phyloP scores from a whole-genome alignment of 2,797 vertebrate species.

The Pseudotriccus pelzelni region DNA sequence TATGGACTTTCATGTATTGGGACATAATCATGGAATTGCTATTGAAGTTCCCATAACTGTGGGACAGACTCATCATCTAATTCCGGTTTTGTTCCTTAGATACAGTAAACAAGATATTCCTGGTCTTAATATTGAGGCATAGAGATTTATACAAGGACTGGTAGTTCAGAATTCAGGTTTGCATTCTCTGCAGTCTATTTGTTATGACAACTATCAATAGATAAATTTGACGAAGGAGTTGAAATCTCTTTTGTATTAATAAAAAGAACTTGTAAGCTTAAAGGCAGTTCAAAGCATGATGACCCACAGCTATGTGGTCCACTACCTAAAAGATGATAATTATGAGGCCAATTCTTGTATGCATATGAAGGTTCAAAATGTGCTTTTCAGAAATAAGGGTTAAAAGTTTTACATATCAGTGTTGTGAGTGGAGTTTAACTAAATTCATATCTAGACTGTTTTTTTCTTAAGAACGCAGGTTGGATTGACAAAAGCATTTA shows the following conservation, averaged over 20 bases:
- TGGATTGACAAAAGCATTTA: neutral
- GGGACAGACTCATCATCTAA: neutral
- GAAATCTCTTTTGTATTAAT: neutral
- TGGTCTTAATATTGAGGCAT: neutral
- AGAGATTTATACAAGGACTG: neutral
- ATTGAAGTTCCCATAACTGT: neutral
- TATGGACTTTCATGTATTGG: neutral
- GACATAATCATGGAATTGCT: neutral
- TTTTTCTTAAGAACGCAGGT: neutral
- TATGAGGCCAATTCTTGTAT: neutral
- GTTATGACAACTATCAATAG: neutral
- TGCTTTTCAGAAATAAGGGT: neutral
- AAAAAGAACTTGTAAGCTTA: neutral
- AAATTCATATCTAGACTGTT: neutral
- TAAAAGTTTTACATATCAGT: neutral
- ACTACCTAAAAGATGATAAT: neutral
- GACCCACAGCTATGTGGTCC: accelerated
- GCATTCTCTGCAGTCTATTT: neutral
- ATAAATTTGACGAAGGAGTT: neutral
- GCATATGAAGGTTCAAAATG: neutral
- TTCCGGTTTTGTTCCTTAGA: neutral
- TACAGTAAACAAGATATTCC: neutral
- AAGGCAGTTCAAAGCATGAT: neutral
- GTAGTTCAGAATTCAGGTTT: neutral
- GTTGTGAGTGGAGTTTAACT: neutral